These are phyloP conservation scores for Xenops minutus DNA, from an alignment of 2,797 vertebrate species.

Conservation along the genomic window DNA sequence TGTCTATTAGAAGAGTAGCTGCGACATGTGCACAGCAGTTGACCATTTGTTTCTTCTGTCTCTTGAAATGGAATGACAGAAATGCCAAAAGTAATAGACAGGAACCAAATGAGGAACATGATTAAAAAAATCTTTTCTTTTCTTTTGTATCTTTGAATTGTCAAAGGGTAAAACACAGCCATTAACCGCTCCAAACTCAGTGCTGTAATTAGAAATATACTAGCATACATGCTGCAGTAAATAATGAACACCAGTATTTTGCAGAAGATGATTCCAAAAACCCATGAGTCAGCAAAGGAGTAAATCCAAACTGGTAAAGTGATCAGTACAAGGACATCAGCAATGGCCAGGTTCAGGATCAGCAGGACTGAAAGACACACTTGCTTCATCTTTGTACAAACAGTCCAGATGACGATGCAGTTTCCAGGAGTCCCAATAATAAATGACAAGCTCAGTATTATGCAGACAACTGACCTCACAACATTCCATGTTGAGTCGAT, in stretches of 20 bases:
- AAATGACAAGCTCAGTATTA: constrained; percentile 83
- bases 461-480: constrained; percentile 68
- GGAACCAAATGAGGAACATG: constrained; percentile 77
- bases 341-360: constrained; percentile 84
- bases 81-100: constrained; percentile 79
- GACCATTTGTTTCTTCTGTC: background rate
- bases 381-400: constrained; percentile 79
- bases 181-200: constrained; percentile 86
- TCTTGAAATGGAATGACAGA: constrained; percentile 81
- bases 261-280: constrained; percentile 76
- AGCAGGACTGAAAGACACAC: constrained; percentile 83
- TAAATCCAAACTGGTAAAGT: constrained; percentile 90
- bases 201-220: constrained; percentile 85
- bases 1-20: constrained; percentile 71
- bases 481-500: background rate
- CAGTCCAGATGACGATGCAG: constrained; percentile 86
- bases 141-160: constrained; percentile 76
- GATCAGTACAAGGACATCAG: constrained; percentile 85
- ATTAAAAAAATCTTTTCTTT: constrained; percentile 73
- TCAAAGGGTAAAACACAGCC: constrained; percentile 83
- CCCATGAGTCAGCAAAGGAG: constrained; percentile 80
- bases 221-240: constrained; percentile 86
- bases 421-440: constrained; percentile 84
- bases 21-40: constrained; percentile 73
- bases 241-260: constrained; percentile 82